Percentiles rank a stretch among this genome's conserved stretches.
These are phyloP conservation scores for Agrochola macilenta DNA, from an alignment of 2,888 invertebrate species.

Conservation along the genomic window DNA sequence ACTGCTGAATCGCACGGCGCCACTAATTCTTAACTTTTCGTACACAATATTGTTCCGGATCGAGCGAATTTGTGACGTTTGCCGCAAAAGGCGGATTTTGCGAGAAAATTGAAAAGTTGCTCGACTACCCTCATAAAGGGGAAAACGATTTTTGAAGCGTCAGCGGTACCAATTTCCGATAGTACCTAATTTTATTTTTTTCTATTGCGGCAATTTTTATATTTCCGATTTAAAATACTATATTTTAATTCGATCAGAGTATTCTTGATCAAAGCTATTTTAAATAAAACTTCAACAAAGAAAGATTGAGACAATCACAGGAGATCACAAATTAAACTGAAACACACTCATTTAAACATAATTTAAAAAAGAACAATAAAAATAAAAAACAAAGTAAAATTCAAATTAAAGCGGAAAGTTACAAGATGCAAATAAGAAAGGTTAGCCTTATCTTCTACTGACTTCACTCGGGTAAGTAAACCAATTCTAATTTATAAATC, in stretches of 20 bases:
- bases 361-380: too few relatives aligned
- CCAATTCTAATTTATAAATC: not conserved
- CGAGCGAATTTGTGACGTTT: slow-evolving; percentile 18
- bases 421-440: not conserved
- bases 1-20: slow-evolving; percentile 38
- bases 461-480: not conserved
- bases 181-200: not conserved
- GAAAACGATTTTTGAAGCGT: slow-evolving; percentile 31
- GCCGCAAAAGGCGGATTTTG: slow-evolving; percentile 16
- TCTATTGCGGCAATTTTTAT: not conserved
- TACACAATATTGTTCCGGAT: slow-evolving; percentile 43
- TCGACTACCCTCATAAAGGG: slow-evolving; percentile 12
- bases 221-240: not conserved
- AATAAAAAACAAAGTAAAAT: too few relatives aligned
- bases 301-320: too few relatives aligned
- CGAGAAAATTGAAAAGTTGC: slow-evolving; percentile 13
- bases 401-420: not conserved
- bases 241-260: not conserved
- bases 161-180: not conserved
- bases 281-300: too few relatives aligned
- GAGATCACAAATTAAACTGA: too few relatives aligned
- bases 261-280: too few relatives aligned
- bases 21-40: slow-evolving; percentile 46
- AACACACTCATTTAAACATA: too few relatives aligned
- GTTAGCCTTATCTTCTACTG: not conserved